Conservation (phyloP, 2,888 invertebrate species). For the Agrilus cyanescens region DNA sequence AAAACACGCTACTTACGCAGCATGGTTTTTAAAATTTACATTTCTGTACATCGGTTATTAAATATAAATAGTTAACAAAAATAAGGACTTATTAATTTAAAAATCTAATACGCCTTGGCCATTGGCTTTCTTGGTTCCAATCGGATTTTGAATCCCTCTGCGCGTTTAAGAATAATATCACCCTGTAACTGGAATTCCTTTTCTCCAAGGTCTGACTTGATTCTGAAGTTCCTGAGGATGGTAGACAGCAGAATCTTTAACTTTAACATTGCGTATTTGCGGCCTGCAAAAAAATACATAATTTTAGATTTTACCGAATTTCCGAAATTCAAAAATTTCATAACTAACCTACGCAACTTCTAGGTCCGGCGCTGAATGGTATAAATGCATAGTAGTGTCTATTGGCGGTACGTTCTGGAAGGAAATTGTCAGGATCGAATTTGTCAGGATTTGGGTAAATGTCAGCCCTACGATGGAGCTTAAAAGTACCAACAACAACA, state of each 20-base stretch:
- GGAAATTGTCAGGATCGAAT: constrained; percentile 70
- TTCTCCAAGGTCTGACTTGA: constrained; percentile 51
- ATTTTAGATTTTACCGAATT: neutral
- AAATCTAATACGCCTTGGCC: constrained; percentile 11
- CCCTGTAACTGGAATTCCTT: constrained; percentile 55
- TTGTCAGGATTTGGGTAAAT: constrained; percentile 57
- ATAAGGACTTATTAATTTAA: too few relatives aligned
- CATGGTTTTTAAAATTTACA: too few relatives aligned
- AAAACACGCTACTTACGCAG: too few relatives aligned
- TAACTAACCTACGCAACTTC: constrained; percentile 61
- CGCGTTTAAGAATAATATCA: constrained; percentile 62
- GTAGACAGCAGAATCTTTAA: constrained; percentile 62
- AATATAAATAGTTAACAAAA: too few relatives aligned
- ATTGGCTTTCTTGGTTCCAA: constrained; percentile 46
- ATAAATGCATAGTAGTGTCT: constrained; percentile 71
- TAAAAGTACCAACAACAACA: constrained; percentile 53
- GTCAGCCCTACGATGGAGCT: constrained; percentile 53
- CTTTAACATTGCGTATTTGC: constrained; percentile 71
- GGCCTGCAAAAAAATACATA: constrained; percentile 36
- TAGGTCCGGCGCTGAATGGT: constrained; percentile 70
- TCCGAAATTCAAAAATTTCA: neutral
- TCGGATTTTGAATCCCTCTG: constrained; percentile 60
- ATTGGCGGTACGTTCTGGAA: constrained; percentile 61
- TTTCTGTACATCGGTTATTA: too few relatives aligned
- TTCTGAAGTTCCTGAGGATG: constrained; percentile 54